Conservation (phyloP, 1,140 invertebrate genomes). For the Drosophila hydei region DNA sequence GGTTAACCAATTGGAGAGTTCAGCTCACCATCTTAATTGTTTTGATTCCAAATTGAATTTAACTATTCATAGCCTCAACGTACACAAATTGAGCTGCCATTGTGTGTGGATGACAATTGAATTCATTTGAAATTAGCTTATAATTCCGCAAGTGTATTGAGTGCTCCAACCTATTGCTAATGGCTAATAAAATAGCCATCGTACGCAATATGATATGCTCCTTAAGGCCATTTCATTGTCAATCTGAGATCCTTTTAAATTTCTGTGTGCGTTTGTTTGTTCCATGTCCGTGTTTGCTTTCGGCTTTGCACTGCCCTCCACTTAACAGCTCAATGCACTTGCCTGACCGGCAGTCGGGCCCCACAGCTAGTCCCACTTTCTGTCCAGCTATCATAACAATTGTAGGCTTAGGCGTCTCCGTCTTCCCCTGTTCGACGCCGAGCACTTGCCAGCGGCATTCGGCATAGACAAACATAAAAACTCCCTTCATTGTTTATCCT, state of each 20-base stretch:
- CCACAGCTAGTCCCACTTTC: not conserved
- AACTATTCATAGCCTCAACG: constrained; percentile 14
- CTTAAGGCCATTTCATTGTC: not conserved
- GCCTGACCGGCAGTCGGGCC: not conserved
- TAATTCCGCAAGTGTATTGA: constrained; percentile 2
- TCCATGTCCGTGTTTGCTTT: constrained; percentile 19
- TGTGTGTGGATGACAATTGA: not conserved
- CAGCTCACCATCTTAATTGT: not conserved
- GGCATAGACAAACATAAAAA: constrained; percentile 50
- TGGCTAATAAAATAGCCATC: constrained; percentile 2
- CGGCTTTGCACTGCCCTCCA: constrained; percentile 25
- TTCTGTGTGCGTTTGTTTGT: not conserved
- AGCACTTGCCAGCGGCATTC: constrained; percentile 24
- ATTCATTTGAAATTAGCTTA: not conserved
- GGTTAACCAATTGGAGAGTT: too few relatives aligned
- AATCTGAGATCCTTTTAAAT: not conserved
- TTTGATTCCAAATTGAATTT: constrained; percentile 9
- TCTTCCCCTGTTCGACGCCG: not conserved
- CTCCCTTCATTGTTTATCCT: constrained; percentile 70
- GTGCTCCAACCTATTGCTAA: not conserved
- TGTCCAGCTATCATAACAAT: constrained; percentile 12
- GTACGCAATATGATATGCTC: not conserved
- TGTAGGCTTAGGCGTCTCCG: constrained; percentile 17
- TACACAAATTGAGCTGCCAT: constrained; percentile 14
- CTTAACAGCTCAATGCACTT: constrained; percentile 50